Evolutionary conservation across 2,888 invertebrate genomes (phyloP).

Genomic region (Plebejus argus): DNA sequence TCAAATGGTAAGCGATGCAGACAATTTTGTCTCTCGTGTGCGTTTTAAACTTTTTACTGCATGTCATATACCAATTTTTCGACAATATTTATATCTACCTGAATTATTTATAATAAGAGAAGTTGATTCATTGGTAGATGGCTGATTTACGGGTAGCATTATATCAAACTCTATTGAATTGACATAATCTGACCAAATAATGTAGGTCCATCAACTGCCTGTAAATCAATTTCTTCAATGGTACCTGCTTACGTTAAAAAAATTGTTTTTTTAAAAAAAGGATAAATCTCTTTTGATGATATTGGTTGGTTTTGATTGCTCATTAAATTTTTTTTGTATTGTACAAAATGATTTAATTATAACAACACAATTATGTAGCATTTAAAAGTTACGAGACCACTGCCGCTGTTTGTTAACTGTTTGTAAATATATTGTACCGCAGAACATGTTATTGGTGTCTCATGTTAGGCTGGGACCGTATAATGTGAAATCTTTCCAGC

Average conservation of each 20-base stretch:
- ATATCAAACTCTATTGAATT: no score
- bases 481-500: background rate
- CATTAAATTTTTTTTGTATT: background rate
- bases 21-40: no score
- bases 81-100: background rate
- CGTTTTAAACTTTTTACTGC: background rate
- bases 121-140: no score
- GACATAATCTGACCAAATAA: no score
- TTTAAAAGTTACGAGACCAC: constrained; percentile 51
- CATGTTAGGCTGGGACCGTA: constrained; percentile 45
- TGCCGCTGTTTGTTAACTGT: constrained; percentile 55
- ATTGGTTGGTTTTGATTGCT: background rate
- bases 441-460: constrained; percentile 58
- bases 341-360: background rate
- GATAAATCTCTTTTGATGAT: background rate
- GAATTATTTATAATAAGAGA: background rate
- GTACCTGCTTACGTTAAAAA: no score
- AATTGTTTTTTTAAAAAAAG: background rate
- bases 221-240: no score
- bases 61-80: background rate
- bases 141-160: no score
- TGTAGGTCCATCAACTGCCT: no score
- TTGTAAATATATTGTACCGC: constrained; percentile 73
- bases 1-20: no score
- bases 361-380: background rate